Percentiles rank a stretch among this genome's conserved stretches.
These are phyloP conservation scores for Myotis davidii DNA, from an alignment of 2,113 vertebrate species.

Conservation along the genomic window DNA sequence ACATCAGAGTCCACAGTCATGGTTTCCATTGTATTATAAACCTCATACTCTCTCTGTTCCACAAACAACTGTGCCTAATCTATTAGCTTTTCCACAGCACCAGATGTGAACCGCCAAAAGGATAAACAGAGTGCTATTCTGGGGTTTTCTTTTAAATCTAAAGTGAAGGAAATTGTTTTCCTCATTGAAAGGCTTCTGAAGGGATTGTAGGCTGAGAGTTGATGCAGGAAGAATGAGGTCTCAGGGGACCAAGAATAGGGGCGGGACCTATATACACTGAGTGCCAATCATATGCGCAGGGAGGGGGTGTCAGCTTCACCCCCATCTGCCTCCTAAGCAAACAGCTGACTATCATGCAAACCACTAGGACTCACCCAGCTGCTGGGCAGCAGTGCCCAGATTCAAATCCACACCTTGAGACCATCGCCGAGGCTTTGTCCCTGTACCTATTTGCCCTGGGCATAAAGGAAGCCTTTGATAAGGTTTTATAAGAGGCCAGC, in stretches of 20 bases:
- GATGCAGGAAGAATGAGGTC: not conserved
- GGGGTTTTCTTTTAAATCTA: not conserved
- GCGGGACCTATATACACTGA: not conserved
- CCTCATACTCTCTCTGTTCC: not conserved
- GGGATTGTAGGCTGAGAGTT: not conserved
- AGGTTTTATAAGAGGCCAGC: not conserved
- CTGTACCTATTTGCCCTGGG: not conserved
- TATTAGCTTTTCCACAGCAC: too few species aligned
- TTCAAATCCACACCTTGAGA: not conserved
- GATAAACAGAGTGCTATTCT: not conserved
- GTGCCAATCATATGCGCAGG: too few species aligned
- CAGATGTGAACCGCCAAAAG: not conserved
- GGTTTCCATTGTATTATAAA: not conserved
- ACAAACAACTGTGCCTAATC: not conserved
- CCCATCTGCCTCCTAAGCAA: not conserved
- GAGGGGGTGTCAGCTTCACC: not conserved
- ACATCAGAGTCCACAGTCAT: too few species aligned
- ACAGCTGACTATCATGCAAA: too few species aligned
- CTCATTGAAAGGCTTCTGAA: not conserved
- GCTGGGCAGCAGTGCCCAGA: not conserved
- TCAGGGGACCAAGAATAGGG: not conserved
- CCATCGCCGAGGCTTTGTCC: accelerated
- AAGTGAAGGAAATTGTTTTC: not conserved
- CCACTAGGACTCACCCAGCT: not conserved
- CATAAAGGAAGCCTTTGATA: not conserved